Base-by-base conservation (phyloP, 2,797 vertebrate genomes). In the Channa striata region DNA sequence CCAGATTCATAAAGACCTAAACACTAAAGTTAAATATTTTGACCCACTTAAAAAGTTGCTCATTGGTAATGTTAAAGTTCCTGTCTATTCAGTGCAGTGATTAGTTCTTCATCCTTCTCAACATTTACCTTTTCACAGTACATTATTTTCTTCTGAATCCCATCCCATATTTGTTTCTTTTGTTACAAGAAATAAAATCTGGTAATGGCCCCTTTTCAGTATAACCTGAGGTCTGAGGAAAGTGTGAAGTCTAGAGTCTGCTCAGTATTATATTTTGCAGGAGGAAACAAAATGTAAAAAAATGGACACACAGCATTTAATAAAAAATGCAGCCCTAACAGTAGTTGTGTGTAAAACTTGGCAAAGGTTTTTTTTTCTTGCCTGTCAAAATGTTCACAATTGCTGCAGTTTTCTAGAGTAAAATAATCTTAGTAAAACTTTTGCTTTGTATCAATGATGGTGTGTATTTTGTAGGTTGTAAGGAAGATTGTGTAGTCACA, bases 31-130 rank as follows among this genome's bases (percentile, higher is more conserved):
- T 64, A 4, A 11, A 52, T 62, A 14, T 44, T 53, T 30, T 70
- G 43, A 70, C 65, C 65, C 39, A 69, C 17, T 72, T 72, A 59
- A 3, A 34, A 48, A 48, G 64, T 52, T 52, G 39, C 20, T 49
- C 23, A 16, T 4, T 59, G 14, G 19, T 39, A 4, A 48, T 34
- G 9, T 42, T 25, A 9, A 3, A 57, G 14, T 44, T 48, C 21
- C 14, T 9, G 39, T 10, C 50, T 56, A 6, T 23, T 17, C 23
- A 39, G 44, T 40, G 20, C 16, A 19, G 13, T 42, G 20, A 51
- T 9, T 6, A 34, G n/a, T 13, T 34, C 4, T 20, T 59, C 25
- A 30, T 30, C 25, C 25, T 30, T 30, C 4, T 30, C 25, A 59
- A 33, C 19, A 34, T 47, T 40, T 19, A 11, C 23, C 16, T 30